A percentile compares a stretch with the other conserved stretches of the same genome.
Conservation (phyloP, 2,113 vertebrate genomes). For the Eupsittula cactorum region DNA sequence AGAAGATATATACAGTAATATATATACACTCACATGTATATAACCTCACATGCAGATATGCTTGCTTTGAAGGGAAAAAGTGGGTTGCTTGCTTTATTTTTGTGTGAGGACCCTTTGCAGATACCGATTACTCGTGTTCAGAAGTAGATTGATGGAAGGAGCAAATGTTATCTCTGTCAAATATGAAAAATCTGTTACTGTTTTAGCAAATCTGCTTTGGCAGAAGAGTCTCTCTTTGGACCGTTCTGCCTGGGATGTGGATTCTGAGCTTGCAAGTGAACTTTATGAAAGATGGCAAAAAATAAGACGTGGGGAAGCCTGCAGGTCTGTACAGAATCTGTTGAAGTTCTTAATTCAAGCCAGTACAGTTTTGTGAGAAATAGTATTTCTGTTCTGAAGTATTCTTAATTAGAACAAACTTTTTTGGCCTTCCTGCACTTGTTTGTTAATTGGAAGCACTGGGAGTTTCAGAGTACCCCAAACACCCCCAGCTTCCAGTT, state of each 20-base stretch:
- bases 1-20: neutral
- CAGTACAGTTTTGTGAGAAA: neutral
- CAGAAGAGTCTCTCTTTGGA: slow-evolving; percentile 86
- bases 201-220: slow-evolving; percentile 85
- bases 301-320: slow-evolving; percentile 80
- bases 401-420: neutral
- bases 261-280: slow-evolving; percentile 86
- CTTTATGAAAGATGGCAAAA: slow-evolving; percentile 88
- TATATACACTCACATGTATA: neutral
- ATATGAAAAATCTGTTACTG: neutral
- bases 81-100: neutral
- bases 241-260: slow-evolving; percentile 82
- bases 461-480: neutral
- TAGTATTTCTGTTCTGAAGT: neutral
- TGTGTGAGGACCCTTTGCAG: neutral
- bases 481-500: neutral
- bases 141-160: neutral
- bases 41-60: neutral
- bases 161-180: neutral
- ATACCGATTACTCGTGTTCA: neutral
- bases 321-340: slow-evolving; percentile 81
- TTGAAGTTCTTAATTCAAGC: neutral
- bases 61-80: neutral
- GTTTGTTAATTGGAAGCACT: neutral
- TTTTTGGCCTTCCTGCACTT: neutral